Conservation (phyloP, 2,113 vertebrate species). For the Engystomops pustulosus region DNA sequence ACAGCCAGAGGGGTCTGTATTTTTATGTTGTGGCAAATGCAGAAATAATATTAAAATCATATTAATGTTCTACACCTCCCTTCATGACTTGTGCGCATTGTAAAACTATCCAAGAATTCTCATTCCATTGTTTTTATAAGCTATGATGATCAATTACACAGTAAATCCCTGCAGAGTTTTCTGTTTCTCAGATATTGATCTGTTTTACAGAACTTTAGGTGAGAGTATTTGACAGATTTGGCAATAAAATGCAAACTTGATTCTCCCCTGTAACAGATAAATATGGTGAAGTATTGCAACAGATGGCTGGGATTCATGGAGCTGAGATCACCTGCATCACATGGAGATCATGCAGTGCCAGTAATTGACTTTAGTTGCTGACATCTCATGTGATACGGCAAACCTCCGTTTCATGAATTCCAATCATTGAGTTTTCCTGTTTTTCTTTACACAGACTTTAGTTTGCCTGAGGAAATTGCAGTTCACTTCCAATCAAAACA, state of each 20-base stretch:
- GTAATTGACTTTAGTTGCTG: constrained; percentile 47
- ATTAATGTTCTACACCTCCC: background rate
- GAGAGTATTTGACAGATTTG: background rate
- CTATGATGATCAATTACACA: background rate
- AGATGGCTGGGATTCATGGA: background rate
- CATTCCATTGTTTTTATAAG: background rate
- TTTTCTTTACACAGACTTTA: constrained; percentile 7
- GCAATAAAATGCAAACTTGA: background rate
- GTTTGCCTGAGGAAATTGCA: constrained; percentile 40
- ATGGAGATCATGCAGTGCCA: constrained; percentile 36
- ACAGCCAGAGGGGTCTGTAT: no score
- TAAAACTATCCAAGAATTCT: background rate
- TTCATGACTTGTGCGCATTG: background rate
- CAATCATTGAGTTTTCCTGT: constrained; percentile 45
- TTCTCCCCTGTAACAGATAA: background rate
- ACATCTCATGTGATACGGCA: constrained; percentile 42
- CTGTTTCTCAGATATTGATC: background rate
- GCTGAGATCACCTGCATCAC: constrained; percentile 49
- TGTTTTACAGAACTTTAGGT: constrained; percentile 2
- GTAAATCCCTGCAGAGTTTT: background rate
- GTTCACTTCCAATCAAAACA: constrained; percentile 40
- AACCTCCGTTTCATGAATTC: constrained; percentile 37
- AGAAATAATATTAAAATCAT: background rate
- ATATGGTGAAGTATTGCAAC: constrained; percentile 23
- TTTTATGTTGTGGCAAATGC: background rate